Base-by-base conservation (phyloP, 2,113 vertebrate species). In the Euleptes europaea region DNA sequence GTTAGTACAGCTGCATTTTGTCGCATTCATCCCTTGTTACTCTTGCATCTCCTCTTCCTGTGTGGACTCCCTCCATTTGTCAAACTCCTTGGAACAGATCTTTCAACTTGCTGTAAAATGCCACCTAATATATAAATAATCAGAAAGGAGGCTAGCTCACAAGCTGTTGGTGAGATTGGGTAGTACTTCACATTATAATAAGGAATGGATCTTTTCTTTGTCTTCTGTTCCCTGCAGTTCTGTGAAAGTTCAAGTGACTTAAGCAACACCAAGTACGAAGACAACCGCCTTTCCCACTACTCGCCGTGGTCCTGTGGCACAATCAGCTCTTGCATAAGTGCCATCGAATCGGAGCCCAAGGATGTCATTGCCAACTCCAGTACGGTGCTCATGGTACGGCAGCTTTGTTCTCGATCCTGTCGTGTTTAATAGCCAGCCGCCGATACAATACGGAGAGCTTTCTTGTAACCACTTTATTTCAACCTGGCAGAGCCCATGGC, bases 251-350 rank as follows among this genome's bases (percentile, higher is more conserved):
- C 97, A 86, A 96, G 95, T 88, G 96, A 97, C 92, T 95, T 97
- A 80, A 93, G 95, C 90, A 96, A 97, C 86, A 96, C 97, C 95
- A 97, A 98, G 92, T 97, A 97, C 94, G 96, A 98, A 92, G 97
- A 97, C 31, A 97, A 99, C 86, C 97, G 95, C 91, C 95, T 98
- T 84, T 96, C 97, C 71, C 98, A 97, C 94, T 99, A 99, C 91
- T 98, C 98, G 23, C 98, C 98, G 7, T 99, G 98, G 98, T 99
- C 98, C 90, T 98, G 98, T 90, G 97, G 97, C 63, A 96, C 97
- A 88, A 97, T 98, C 88, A 96, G 97, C 87, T 96, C 97, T 83
- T 98, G 97, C 93, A 97, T 98, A 94, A 97, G 97, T 89, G 96
- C 97, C 72, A 97, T 98, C 35, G 98, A 99, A 93, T 97, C 98